These are phyloP conservation scores for Channa maculata DNA, from an alignment of 2,113 vertebrate species.

Conservation along the genomic window DNA sequence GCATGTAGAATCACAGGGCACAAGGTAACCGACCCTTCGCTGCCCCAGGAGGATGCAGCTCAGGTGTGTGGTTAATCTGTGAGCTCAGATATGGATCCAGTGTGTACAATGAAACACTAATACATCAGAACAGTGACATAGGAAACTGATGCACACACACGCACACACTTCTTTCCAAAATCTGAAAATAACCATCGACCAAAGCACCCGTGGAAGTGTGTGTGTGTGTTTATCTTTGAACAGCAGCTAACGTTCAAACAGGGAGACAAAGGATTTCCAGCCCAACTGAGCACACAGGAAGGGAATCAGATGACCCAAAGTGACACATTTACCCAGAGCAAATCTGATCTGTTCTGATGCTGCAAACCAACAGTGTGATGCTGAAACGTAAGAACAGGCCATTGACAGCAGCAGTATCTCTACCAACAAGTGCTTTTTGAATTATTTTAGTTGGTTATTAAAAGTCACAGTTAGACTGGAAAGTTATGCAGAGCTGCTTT, in stretches of 20 bases:
- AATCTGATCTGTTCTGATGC: constrained; percentile 27
- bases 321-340: constrained; percentile 5
- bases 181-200: too few species aligned
- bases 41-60: constrained; percentile 29
- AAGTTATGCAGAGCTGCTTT: too few species aligned
- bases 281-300: constrained; percentile 17
- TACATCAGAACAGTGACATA: constrained; percentile 13
- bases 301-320: constrained; percentile 38
- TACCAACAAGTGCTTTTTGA: neutral
- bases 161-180: too few species aligned
- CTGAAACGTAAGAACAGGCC: neutral
- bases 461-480: neutral
- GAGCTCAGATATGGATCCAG: constrained; percentile 38
- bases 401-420: neutral
- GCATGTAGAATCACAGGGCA: constrained; percentile 7
- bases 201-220: neutral
- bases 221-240: constrained; percentile 35
- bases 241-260: constrained; percentile 21
- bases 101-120: constrained; percentile 42
- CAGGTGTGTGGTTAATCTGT: constrained; percentile 27
- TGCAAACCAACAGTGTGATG: neutral
- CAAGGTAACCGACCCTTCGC: constrained; percentile 28
- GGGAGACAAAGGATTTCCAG: constrained; percentile 43
- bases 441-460: neutral
- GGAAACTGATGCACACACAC: constrained; percentile 20